Percentiles rank a stretch among this genome's conserved stretches.
Conservation (phyloP, 2,888 invertebrate species). For the Plutella xylostella region DNA sequence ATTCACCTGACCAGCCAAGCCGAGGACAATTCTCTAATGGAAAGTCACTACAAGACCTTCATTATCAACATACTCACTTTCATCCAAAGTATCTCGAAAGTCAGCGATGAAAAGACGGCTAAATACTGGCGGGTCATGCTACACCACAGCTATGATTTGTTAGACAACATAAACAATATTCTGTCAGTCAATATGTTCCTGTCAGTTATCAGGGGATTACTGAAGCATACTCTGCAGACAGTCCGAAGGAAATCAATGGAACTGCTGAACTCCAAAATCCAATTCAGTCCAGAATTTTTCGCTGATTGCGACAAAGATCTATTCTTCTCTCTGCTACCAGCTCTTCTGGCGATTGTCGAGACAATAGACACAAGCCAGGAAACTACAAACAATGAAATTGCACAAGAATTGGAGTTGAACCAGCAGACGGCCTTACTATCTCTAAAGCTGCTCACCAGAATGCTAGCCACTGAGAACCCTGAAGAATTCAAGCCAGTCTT, state of each 20-base stretch:
- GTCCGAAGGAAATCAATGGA: slow-evolving; percentile 88
- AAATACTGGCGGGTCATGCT: slow-evolving; percentile 89
- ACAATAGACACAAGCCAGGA: slow-evolving; percentile 53
- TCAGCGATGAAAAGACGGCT: slow-evolving; percentile 71
- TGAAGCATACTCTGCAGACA: slow-evolving; percentile 76
- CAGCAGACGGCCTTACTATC: slow-evolving; percentile 87
- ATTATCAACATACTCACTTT: slow-evolving; percentile 77
- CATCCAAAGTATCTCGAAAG: slow-evolving; percentile 74
- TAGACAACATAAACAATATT: slow-evolving; percentile 84
- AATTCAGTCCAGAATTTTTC: slow-evolving; percentile 74
- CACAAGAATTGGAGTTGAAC: slow-evolving; percentile 74
- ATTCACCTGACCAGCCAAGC: slow-evolving; percentile 73
- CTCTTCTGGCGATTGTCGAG: slow-evolving; percentile 71
- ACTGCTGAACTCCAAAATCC: slow-evolving; percentile 84
- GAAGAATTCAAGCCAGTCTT: slow-evolving; percentile 78
- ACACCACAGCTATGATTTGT: slow-evolving; percentile 81
- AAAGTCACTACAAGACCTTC: slow-evolving; percentile 74
- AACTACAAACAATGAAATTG: slow-evolving; percentile 30
- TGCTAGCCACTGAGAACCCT: slow-evolving; percentile 75
- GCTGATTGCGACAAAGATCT: slow-evolving; percentile 57
- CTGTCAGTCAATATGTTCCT: slow-evolving; percentile 85
- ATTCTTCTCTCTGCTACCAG: slow-evolving; percentile 71
- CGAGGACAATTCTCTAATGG: slow-evolving; percentile 59
- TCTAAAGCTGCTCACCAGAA: slow-evolving; percentile 83
- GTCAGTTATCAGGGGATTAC: slow-evolving; percentile 78